Evolutionary conservation across 2,113 vertebrate genomes (phyloP), one percentile per base, ranked within the genome.

Genomic region (Pagrus major): DNA sequence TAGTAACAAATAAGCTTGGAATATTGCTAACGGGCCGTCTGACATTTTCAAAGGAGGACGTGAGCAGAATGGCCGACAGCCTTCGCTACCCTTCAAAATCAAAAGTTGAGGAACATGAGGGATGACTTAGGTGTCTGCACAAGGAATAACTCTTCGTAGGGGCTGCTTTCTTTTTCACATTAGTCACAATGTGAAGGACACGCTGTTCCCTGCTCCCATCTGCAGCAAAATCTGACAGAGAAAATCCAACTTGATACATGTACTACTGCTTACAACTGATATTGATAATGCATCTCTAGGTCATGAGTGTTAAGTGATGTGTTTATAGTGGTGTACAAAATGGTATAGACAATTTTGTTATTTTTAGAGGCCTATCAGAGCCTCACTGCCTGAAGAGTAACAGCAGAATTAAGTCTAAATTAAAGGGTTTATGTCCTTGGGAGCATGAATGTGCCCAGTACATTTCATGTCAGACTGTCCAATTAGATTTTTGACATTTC

Each of bases 41-140:
- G 93, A 93, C 94, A 94, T 93, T 93, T 92, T 93, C 88, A 88
- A 89, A 88, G 83, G 73, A 79, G 73, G 82, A 89, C 83, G 90
- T 89, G 90, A 91, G 80, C 54, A 20, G 92, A 90, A 89, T 91
- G 85, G 80, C 81, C 58, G 68, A 87, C 58, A 44, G 86, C 73
- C 84, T 76, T 47, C 0, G 41, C 51, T 67, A 78, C 83, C 76
- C 72, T 90, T 91, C 81, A 89, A 71, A 85, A 81, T 56, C 54
- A 80, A 82, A 88, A 71, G 69, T 66, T 71, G 78, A 86, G 81
- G 79, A 82, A 76, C 65, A 76, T 1, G 27, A 63, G 63, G 71
- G 60, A 52, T n/a, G 58, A 76, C 37, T 86, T 42, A 5, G 42
- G 51, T 14, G 44, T 76, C 71, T 76, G 18, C 29, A 31, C 67